Base-by-base conservation (phyloP, 92 coral and sea anemone species). In the Muricea muricata region DNA sequence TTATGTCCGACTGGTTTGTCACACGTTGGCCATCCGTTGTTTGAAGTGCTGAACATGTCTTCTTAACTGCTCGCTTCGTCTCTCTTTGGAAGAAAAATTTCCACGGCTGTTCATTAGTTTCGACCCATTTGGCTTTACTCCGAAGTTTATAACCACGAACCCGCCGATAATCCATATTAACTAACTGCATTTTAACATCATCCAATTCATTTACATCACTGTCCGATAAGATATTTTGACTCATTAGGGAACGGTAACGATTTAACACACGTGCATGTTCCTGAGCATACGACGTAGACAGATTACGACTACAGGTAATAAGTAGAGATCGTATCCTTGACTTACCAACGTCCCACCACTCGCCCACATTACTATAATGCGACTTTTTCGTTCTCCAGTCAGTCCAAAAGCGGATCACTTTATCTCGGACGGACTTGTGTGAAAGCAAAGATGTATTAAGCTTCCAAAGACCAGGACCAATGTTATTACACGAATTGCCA, bases 261-360 rank as follows among this genome's bases (percentile, higher is more conserved):
- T 76, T 76, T 10, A 52, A 25, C 15, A 76, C 0, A 1, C 24
- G n/a, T 1, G 31, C 76, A 65, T 74, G 32, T 77, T 78, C 30
- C 25, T 66, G 34, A 29, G 60, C 20, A 42, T 80, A 18, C 71
- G 81, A 39, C 1, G 9, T 9, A 1, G 29, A 57, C 13, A 2
- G 5, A 15, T 30, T 76, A 14, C 23, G 52, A 28, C 67, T 30
- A 34, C 39, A 50, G 1, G 15, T 13, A 0, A 47, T 29, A 1
- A 76, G 10, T 11, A 76, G 3, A 9, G 6, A 0, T 7, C 50
- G 39, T 0, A 87, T 3, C 2, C 71, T 29, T 2, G 30, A 21
- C 61, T 87, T 87, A 0, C 80, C 66, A 28, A 30, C 48, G 37
- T 88, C 91, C 91, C 89, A 85, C 89, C 86, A 84, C 1, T 33